Evolutionary conservation across 2,797 vertebrate genomes (phyloP).

Genomic region (Carcharodon carcharias): DNA sequence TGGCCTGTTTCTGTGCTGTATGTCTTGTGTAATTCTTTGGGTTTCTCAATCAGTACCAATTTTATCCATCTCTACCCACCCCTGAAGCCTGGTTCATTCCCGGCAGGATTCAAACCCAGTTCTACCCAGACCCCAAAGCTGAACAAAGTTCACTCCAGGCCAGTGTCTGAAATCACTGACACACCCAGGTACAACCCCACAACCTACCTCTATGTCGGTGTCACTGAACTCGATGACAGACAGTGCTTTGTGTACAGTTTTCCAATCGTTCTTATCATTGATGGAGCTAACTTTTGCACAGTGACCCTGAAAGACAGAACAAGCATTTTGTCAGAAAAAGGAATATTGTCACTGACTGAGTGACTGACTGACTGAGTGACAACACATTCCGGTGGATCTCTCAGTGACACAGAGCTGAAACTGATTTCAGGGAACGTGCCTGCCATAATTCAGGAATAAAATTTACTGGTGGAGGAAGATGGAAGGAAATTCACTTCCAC

Average conservation of each 20-base stretch:
- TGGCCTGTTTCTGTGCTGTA: background rate
- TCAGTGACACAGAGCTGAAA: background rate
- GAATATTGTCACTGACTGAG: background rate
- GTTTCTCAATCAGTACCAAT: background rate
- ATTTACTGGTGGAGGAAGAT: background rate
- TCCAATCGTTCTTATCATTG: conserved; percentile 95
- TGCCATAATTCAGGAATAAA: background rate
- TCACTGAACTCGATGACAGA: conserved; percentile 81
- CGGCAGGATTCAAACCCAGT: background rate
- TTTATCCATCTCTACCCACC: too few species aligned
- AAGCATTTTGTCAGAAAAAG: background rate
- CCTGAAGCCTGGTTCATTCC: background rate
- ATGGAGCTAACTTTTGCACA: conserved; percentile 97
- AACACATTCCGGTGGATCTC: background rate
- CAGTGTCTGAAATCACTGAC: background rate
- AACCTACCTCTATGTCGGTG: conserved; percentile 82
- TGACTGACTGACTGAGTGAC: background rate
- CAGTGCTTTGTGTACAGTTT: conserved; percentile 78
- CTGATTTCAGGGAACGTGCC: background rate
- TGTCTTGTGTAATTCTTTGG: background rate
- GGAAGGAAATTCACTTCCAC: background rate
- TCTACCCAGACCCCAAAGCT: background rate
- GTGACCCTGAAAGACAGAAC: conserved; percentile 69
- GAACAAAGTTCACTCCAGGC: background rate
- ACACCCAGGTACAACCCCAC: background rate